Base-by-base conservation (phyloP, 1,140 invertebrate species). In the Listronotus bonariensis region DNA sequence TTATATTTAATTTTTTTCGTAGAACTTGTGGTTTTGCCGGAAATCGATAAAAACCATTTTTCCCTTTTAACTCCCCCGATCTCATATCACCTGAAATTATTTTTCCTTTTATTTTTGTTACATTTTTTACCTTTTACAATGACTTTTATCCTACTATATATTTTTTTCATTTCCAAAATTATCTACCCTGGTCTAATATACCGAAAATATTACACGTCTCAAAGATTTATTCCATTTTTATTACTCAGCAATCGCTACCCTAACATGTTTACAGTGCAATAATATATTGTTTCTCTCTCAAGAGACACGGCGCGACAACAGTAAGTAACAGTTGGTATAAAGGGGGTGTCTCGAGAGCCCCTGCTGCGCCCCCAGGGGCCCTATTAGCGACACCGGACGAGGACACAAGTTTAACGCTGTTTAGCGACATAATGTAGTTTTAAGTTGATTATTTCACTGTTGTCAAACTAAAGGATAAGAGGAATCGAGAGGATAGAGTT, bases 351-450 rank as follows among this genome's bases (percentile, higher is more conserved):
- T 40, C 11, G n/a, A 17, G 51, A 17, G 40, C 12, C 15, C 18
- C 43, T 40, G 14, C 34, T 41, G 49, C 15, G 18, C 15, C 53
- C 53, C 65, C 53, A 60, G 65, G 66, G 60, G 59, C 59, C 68
- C 64, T 58, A 67, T 70, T 70, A 70, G 68, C 56, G 61, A 67
- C 58, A 59, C 56, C 52, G 52, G 55, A 46, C 45, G n/a, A 53
- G 32, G 43, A 59, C 56, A 59, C 61, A 45, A 57, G 49, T 64
- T 53, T 43, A 54, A 61, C 63, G 53, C 56, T 67, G 49, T 66
- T 60, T 58, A 63, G 42, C 66, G 43, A 48, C 42, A 49, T 63
- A 66, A 69, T 67, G 61, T 31, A 45, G 55, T 63, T 61, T 67
- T 56, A 51, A 56, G 15, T 56, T 17, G 52, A 59, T 62, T 51